Evolutionary conservation across 1,140 invertebrate genomes (phyloP), one percentile per base, ranked within the genome.

Genomic region (Delia radicum): DNA sequence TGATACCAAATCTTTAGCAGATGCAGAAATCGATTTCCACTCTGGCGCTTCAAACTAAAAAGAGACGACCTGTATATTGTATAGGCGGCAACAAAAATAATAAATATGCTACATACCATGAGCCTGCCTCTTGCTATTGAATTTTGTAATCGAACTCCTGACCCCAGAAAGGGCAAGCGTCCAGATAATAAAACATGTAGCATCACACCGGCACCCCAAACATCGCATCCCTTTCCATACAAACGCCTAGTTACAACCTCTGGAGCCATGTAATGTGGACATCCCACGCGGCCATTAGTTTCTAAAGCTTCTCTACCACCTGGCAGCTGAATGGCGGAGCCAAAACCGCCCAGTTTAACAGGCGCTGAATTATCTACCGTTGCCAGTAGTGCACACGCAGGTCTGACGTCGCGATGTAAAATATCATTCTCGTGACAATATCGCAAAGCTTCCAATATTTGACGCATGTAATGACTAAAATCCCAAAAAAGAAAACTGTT

Each of bases 391-490:
- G 98, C 95, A 89, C 96, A 98, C 82, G 98, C 96, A 24, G 97
- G 96, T 83, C 97, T 94, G 78, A 98, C 93, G 88, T 98, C 96
- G 78, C 96, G 91, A 87, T 99, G 97, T 83, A 98, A 94, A 82
- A 98, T 98, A 86, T 98, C 94, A 87, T 98, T 98, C 82, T 97
- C 95, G 88, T 99, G 96, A 88, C 98, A 98, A 89, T 98, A 98
- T 78, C 95, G 90, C 73, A 99, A 88, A 1, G 96, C 96, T 87
- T 98, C 96, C 77, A 98, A 88, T 77, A 98, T 96, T 89, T 99
- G 97, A 75, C 96, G 91, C 94, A 99, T 96, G 89, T 99, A 99
- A 90, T 99, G 96, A 87, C 97, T 98, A 89, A 2, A 33, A 31
- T 10, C n/a, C n/a, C n/a, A n/a, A n/a, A n/a, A n/a, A n/a, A 33